Conservation (phyloP, 2,797 vertebrate species). For the Sebastes jordani region DNA sequence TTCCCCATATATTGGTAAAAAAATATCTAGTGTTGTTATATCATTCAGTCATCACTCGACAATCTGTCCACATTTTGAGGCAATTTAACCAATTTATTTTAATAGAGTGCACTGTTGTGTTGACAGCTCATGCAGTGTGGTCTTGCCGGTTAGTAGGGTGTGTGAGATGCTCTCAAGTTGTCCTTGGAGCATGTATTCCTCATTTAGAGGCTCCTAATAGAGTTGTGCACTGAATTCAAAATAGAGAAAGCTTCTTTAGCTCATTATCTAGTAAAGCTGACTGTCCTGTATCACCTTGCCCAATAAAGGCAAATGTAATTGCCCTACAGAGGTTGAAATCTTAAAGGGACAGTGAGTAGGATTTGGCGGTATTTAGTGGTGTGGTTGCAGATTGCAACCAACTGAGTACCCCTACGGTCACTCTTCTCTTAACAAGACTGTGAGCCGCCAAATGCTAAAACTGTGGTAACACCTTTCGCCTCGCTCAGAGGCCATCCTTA, state of each 20-base stretch:
- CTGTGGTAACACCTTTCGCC: too few species aligned
- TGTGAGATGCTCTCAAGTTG: background rate
- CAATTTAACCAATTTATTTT: background rate
- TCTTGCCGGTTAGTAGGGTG: background rate
- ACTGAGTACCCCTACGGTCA: too few species aligned
- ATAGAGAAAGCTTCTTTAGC: background rate
- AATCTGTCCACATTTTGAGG: background rate
- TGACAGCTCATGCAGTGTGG: background rate
- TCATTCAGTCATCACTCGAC: background rate
- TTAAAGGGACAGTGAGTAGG: too few species aligned
- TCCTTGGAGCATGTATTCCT: background rate
- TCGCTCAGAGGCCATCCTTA: too few species aligned
- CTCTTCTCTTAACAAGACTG: too few species aligned
- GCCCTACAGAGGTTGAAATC: too few species aligned
- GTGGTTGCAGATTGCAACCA: too few species aligned
- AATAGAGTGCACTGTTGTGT: background rate
- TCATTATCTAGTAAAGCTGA: background rate
- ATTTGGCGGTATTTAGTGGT: too few species aligned
- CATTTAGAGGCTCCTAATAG: background rate
- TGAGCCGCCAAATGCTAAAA: too few species aligned
- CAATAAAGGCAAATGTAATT: background rate
- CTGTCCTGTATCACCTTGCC: background rate
- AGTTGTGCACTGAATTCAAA: slow-evolving; percentile 2
- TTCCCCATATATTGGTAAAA: background rate
- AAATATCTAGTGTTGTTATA: background rate